These are phyloP conservation scores for Sparus aurata DNA, from an alignment of 2,797 vertebrate genomes.

Conservation along the genomic window DNA sequence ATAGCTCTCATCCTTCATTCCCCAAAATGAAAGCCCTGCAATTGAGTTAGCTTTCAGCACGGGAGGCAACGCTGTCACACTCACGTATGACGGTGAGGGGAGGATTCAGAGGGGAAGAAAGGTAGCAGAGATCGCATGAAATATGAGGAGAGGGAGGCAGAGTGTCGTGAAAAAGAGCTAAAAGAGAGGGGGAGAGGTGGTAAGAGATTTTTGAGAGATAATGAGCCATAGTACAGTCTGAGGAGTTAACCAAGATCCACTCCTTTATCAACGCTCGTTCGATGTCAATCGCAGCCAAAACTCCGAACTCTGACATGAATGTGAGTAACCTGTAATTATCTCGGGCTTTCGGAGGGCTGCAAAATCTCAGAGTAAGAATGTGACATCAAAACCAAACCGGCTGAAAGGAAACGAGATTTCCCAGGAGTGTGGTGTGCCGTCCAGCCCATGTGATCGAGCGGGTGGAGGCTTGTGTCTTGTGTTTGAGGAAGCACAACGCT, in stretches of 20 bases:
- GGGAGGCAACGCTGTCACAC: constrained; percentile 63
- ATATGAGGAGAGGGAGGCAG: constrained; percentile 34
- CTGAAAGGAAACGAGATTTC: constrained; percentile 46
- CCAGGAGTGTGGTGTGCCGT: constrained; percentile 4
- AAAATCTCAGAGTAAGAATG: constrained; percentile 22
- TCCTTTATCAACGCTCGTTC: constrained; percentile 54
- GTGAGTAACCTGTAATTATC: constrained; percentile 33
- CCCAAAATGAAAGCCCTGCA: constrained; percentile 69
- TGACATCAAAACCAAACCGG: constrained; percentile 23
- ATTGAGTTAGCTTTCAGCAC: constrained; percentile 74
- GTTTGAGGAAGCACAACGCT: constrained; percentile 47
- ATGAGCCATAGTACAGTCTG: neutral
- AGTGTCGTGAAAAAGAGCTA: constrained; percentile 11
- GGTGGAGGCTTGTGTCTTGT: constrained; percentile 46
- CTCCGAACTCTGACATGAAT: constrained; percentile 6
- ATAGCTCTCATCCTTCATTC: constrained; percentile 66
- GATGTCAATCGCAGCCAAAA: constrained; percentile 23
- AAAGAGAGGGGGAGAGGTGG: constrained; percentile 2
- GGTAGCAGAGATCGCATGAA: constrained; percentile 39
- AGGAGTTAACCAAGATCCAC: constrained; percentile 43
- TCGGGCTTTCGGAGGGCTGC: neutral
- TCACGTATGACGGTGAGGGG: constrained; percentile 32
- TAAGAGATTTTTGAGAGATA: constrained; percentile 4
- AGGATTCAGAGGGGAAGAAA: constrained; percentile 57
- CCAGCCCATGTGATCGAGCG: constrained; percentile 43